Evolutionary conservation across 2,888 invertebrate species (phyloP), one percentile per base, ranked within the genome.

Genomic region (Hypomecis punctinalis): DNA sequence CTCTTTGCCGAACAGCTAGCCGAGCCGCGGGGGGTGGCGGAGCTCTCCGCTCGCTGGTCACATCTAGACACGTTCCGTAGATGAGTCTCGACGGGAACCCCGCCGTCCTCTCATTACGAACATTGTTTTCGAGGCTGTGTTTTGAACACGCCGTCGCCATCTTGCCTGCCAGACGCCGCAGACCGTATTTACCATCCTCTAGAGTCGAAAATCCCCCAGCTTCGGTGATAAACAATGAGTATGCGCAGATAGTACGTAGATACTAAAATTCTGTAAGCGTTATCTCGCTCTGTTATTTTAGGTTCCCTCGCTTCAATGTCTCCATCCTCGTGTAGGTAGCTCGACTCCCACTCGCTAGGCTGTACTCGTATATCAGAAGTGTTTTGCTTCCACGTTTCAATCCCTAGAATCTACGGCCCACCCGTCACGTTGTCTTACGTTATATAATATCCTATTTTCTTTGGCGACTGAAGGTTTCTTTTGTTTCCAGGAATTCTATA

Each of bases 61-160:
- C 72, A 74, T 75, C 75, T 71, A 72, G 75, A 79, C 81, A 78
- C 81, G 80, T 78, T 78, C 79, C 75, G 75, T 73, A 82, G 84
- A 84, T 82, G 83, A 82, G 82, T 78, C 80, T 82, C 80, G 78
- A 69, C 79, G 78, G 84, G 79, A 79, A 82, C 81, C 83, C 81
- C 79, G 81, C 78, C 76, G 82, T 78, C 81, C 81, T 80, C 82
- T 82, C 82, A 83, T 84, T 85, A 84, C 76, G 76, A 71, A 78
- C 80, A 82, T 83, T 82, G 83, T 82, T 79, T 82, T 78, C 76
- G 77, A 78, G 79, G 73, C 76, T 74, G 78, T 80, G 80, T 85
- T 84, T 81, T 82, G 83, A 82, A 77, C 76, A 73, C 79, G 75
- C 75, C 73, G 78, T 61, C 70, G 68, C 68, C 70, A 68, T 68